phyloP scores from a whole-genome alignment of 2,888 invertebrate genomes.

The Entomobrya proxima region DNA sequence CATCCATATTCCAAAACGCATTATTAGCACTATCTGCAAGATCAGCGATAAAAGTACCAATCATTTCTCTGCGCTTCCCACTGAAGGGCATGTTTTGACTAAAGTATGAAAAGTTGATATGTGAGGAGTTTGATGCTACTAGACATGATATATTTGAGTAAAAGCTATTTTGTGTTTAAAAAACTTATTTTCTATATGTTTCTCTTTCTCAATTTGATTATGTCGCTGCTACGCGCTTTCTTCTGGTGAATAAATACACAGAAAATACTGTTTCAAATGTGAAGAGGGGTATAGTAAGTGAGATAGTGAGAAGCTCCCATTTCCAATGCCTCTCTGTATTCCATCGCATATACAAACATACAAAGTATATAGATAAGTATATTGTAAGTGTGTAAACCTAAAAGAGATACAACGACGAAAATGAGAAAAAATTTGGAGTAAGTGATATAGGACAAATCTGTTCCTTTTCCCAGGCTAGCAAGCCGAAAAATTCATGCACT shows the following conservation, averaged over 20 bases:
- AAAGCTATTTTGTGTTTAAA: background rate
- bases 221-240: constrained; percentile 9
- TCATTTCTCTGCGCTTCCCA: too few species aligned
- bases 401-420: background rate
- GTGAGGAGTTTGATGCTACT: too few species aligned
- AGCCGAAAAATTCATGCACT: background rate
- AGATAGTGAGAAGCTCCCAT: constrained; percentile 3
- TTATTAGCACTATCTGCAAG: background rate
- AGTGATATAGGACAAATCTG: constrained; percentile 34
- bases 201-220: constrained; percentile 16
- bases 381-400: too few species aligned
- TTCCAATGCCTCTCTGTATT: background rate
- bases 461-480: background rate
- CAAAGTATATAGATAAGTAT: too few species aligned
- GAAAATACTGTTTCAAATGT: background rate
- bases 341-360: too few species aligned
- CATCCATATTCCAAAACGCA: background rate
- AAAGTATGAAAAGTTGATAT: too few species aligned
- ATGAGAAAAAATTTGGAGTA: background rate
- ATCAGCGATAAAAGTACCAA: constrained; percentile 8
- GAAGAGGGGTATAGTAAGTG: background rate
- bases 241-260: background rate
- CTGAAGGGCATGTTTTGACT: too few species aligned
- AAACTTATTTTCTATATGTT: background rate
- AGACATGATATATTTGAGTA: too few species aligned